These are phyloP conservation scores for Pseudococcus jackbeardsleyi DNA, from an alignment of 2,888 invertebrate species.

Conservation along the genomic window DNA sequence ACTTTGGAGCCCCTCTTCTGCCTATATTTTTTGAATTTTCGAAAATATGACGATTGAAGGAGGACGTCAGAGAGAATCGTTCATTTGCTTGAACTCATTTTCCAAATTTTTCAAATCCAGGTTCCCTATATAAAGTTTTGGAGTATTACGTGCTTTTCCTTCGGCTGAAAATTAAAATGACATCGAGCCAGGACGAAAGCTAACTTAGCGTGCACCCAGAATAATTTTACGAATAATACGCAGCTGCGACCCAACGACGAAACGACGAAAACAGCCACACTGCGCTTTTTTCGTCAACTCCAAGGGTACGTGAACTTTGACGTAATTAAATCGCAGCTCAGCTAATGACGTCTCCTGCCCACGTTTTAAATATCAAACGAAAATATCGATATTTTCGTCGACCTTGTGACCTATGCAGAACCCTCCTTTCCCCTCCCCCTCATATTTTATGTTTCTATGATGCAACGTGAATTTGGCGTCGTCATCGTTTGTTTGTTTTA, in stretches of 20 bases:
- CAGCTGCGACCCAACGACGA: neutral
- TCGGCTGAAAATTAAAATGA: neutral
- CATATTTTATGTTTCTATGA: neutral
- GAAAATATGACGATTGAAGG: too few species aligned
- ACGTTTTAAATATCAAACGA: slow-evolving; percentile 25
- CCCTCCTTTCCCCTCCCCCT: neutral
- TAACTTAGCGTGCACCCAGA: neutral
- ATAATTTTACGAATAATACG: neutral
- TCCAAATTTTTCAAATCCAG: neutral
- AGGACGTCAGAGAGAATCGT: neutral
- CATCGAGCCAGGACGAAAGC: neutral
- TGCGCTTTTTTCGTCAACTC: neutral
- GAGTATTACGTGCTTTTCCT: neutral
- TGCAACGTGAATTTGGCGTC: neutral
- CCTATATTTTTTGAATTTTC: too few species aligned
- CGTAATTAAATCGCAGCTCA: slow-evolving; percentile 8
- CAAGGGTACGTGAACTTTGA: slow-evolving; percentile 32
- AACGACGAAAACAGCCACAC: too few species aligned
- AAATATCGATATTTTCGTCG: slow-evolving; percentile 23
- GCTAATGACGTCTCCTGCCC: neutral
- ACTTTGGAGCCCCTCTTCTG: too few species aligned
- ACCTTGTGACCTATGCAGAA: slow-evolving; percentile 29
- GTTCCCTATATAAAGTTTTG: too few species aligned
- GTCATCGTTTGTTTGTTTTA: neutral
- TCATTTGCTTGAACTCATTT: neutral